Evolutionary conservation across 2,797 vertebrate genomes (phyloP), one percentile per base, ranked within the genome.

Genomic region (Lithobates sylvaticus): DNA sequence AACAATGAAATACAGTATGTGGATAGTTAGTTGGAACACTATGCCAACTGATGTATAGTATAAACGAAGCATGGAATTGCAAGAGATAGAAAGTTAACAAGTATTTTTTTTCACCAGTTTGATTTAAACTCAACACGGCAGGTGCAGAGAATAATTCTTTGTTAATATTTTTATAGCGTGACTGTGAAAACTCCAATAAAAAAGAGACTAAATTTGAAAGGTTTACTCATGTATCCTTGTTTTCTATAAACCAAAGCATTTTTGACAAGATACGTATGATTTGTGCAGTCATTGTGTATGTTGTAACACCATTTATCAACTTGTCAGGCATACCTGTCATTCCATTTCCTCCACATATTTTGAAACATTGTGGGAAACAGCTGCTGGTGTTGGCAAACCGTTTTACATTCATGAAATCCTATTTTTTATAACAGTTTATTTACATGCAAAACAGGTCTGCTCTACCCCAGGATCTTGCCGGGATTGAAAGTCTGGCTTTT

Each of bases 231-330:
- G 68, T 47, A 67, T 65, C 64, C 80, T 83, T 83, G 80, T 83
- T 87, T 87, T 73, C 81, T 27, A 79, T 83, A 83, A 87, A 87
- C 64, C 76, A 79, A 79, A 84, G 76, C 29, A 50, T 67, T 83
- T 83, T 50, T 87, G 86, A 87, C 86, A 87, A 84, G 86, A 84
- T 75, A 74, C 80, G 79, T 87, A 87, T 87, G 81, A 87, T 87
- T 87, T 87, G 86, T 87, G 86, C 69, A 83, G 86, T 83, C 81
- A 84, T 74, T 87, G 81, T 87, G 79, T 87, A 84, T 67, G 26
- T 79, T 79, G 81, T 78, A 87, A 83, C 72, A 69, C 76, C 77
- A 83, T 87, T 87, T 84, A 83, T 87, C 81, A 87, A 87, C 76
- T 78, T 87, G 86, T 83, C 86, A 87, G 61, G 68, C 76, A 79